Conservation (phyloP, 2,797 vertebrate genomes). For the Acanthurus lineatus region DNA sequence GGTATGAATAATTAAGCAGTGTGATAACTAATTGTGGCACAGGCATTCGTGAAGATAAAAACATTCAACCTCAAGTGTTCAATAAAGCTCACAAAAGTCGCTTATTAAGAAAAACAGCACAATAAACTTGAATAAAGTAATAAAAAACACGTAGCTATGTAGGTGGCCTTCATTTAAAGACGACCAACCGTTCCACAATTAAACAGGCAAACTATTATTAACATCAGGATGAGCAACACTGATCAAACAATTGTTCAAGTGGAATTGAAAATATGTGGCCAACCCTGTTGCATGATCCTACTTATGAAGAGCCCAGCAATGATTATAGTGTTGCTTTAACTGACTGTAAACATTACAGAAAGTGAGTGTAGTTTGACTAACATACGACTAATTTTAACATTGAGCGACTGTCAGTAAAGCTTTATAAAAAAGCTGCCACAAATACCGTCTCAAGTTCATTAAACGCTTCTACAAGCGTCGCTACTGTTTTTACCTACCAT, state of each 20-base stretch:
- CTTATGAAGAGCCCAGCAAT: background rate
- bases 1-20: background rate
- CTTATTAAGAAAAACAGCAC: background rate
- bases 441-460: background rate
- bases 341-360: background rate
- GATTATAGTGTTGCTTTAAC: background rate
- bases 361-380: too few species aligned
- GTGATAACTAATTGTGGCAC: background rate
- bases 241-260: too few species aligned
- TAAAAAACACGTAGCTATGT: background rate
- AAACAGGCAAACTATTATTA: background rate
- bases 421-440: too few species aligned
- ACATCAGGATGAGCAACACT: background rate
- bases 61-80: background rate
- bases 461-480: background rate
- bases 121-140: background rate
- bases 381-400: background rate
- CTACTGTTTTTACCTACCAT: background rate
- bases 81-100: background rate
- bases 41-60: background rate
- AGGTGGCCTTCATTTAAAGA: background rate
- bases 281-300: slow-evolving; percentile 37
- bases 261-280: background rate
- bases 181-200: background rate
- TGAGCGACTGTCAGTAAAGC: background rate